These are phyloP conservation scores for Mythimna lalbum DNA, from an alignment of 2,888 invertebrate species.

Conservation along the genomic window DNA sequence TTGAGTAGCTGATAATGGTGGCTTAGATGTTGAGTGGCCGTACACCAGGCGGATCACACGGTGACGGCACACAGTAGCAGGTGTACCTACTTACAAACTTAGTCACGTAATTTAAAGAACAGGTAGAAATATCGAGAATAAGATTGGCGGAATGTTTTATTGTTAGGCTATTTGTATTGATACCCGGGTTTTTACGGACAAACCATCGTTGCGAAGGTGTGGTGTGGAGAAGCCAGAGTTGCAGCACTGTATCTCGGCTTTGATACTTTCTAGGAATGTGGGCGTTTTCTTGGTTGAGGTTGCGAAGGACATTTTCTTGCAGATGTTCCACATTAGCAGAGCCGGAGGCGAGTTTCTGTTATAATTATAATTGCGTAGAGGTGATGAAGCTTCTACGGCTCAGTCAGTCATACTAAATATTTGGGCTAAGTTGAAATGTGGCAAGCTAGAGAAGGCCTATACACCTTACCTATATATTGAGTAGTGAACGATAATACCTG, in stretches of 20 bases:
- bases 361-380: too few relatives aligned
- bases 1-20: constrained; percentile 11
- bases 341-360: too few relatives aligned
- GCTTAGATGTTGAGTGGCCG: background rate
- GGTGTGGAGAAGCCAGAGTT: background rate
- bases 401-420: background rate
- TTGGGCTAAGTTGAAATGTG: too few relatives aligned
- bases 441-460: too few relatives aligned
- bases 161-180: background rate
- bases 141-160: background rate
- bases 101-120: background rate
- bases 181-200: background rate
- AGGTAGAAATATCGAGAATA: background rate
- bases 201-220: background rate
- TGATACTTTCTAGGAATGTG: background rate
- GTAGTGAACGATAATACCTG: too few relatives aligned
- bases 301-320: too few relatives aligned
- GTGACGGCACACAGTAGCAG: background rate
- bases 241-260: background rate
- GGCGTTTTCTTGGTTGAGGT: too few relatives aligned
- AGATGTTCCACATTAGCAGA: too few relatives aligned
- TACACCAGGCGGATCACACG: background rate
- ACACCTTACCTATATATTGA: too few relatives aligned
- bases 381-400: background rate
- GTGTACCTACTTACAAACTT: background rate